Evolutionary conservation across 2,888 invertebrate species (phyloP), one percentile per base, ranked within the genome.

Genomic region (Drosophila lutescens): DNA sequence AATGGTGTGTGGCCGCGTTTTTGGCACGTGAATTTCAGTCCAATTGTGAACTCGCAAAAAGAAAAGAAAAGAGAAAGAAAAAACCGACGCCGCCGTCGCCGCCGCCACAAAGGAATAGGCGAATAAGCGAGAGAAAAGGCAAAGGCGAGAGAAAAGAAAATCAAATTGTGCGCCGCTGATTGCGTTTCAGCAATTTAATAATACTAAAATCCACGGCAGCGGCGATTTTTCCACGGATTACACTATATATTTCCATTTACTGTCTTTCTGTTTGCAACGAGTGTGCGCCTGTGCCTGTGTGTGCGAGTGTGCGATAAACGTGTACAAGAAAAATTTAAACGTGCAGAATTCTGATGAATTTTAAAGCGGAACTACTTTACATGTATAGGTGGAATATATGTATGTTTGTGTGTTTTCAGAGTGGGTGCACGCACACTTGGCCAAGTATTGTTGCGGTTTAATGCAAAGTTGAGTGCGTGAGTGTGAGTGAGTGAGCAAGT

Each of bases 241-340:
- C 47, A 47, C 47, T 44, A 50, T 54, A 43, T 23, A 43, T 43
- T 70, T 60, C 23, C 26, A 34, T 36, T 76, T 77, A 34, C 34
- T 71, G 71, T 69, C 58, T 77, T 76, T 73, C 66, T 75, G 77
- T 76, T 85, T 79, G 73, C 75, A 62, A 77, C 50, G 51, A 77
- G 78, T 54, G 65, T 61, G 38, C 63, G 23, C 44, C 15, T 71
- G 65, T 20, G 41, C 15, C 10, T 17, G 10, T 15, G 40, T 68
- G 69, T 68, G 74, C 71, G 70, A 66, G 74, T 81, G 71, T 65
- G 77, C 75, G 75, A 86, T 82, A 82, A 81, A 81, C 81, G 81
- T 81, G 81, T 86, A 80, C 86, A 80, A 73, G 63, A 85, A 79
- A 80, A 80, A 78, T 76, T 80, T 76, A 83, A 82, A 86, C 81